Evolutionary conservation across 2,797 vertebrate genomes (phyloP).

Genomic region (Sciaenops ocellatus): DNA sequence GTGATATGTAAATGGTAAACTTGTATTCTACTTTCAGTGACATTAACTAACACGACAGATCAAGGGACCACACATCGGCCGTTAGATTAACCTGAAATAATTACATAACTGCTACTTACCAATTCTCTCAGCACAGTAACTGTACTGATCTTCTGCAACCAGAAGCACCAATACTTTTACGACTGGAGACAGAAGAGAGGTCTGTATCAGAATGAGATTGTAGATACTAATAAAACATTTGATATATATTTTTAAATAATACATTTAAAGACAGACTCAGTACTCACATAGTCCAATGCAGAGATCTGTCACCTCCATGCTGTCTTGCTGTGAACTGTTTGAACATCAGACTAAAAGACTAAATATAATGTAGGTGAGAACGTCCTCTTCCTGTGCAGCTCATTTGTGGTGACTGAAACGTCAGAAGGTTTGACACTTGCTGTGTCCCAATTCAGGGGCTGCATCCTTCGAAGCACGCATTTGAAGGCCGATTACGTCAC

Average conservation of each 20-base stretch:
- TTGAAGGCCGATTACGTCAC: too few species aligned
- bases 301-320: conserved; percentile 11
- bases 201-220: too few species aligned
- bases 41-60: too few species aligned
- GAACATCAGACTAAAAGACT: not conserved
- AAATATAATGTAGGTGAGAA: not conserved
- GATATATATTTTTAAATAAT: not conserved
- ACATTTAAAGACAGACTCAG: not conserved
- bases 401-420: too few species aligned
- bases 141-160: not conserved
- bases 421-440: too few species aligned
- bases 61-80: too few species aligned
- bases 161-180: not conserved
- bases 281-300: conserved; percentile 12
- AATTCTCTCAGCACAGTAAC: not conserved
- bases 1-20: too few species aligned
- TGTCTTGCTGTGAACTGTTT: not conserved
- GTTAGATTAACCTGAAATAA: too few species aligned
- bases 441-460: too few species aligned
- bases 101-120: not conserved
- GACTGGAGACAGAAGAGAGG: not conserved
- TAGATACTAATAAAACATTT: too few species aligned
- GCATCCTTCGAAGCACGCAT: too few species aligned
- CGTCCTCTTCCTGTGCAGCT: conserved; percentile 20
- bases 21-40: too few species aligned